Evolutionary conservation across 2,888 invertebrate genomes (phyloP).

Genomic region (Zygothrica quintamaculata): DNA sequence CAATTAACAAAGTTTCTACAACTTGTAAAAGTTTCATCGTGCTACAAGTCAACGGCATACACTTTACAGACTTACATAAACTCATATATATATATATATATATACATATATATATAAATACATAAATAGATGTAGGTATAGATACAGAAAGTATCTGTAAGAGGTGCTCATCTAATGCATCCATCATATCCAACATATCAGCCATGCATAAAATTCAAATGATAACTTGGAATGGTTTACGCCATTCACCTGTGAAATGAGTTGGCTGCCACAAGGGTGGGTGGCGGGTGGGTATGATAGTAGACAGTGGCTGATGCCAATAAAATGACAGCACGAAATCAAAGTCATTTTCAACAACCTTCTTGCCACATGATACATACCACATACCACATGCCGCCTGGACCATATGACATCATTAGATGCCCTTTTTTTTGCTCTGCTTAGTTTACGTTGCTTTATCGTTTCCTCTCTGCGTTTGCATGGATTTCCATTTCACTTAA

Average conservation of each 20-base stretch:
- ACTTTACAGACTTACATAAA: background rate
- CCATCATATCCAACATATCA: slow-evolving; percentile 26
- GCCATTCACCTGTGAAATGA: slow-evolving; percentile 64
- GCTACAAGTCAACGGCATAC: slow-evolving; percentile 5
- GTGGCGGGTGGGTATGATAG: too few species aligned
- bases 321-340: slow-evolving; percentile 59
- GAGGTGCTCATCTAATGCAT: slow-evolving; percentile 18
- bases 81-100: background rate
- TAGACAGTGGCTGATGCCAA: slow-evolving; percentile 47
- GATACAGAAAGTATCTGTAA: slow-evolving; percentile 1
- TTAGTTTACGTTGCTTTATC: slow-evolving; percentile 26
- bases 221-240: slow-evolving; percentile 35
- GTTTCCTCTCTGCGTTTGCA: slow-evolving; percentile 50
- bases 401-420: slow-evolving; percentile 24
- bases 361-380: background rate
- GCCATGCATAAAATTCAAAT: slow-evolving; percentile 55
- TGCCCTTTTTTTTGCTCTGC: slow-evolving; percentile 1
- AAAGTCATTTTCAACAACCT: slow-evolving; percentile 29
- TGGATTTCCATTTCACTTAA: slow-evolving; percentile 69
- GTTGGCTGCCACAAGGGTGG: slow-evolving; percentile 22
- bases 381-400: background rate
- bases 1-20: slow-evolving; percentile 44
- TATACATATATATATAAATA: background rate
- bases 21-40: slow-evolving; percentile 7
- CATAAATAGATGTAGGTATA: background rate